Evolutionary conservation across 2,888 invertebrate species (phyloP).

Genomic region (Rhopalosiphum nymphaeae): DNA sequence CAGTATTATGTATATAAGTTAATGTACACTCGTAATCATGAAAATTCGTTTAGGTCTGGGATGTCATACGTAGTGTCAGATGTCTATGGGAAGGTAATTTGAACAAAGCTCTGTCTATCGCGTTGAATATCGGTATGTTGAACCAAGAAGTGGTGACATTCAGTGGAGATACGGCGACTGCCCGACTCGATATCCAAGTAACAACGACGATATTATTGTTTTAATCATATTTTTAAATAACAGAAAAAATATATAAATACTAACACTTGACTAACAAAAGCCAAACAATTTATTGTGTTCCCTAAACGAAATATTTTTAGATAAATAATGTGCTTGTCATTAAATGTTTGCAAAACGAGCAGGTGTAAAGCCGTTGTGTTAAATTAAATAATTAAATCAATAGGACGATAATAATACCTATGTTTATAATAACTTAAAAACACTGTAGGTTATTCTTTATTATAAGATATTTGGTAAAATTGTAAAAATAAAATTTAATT

Average conservation of each 20-base stretch:
- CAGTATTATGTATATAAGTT: background rate
- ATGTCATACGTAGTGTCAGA: constrained; percentile 81
- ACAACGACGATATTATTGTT: background rate
- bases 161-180: constrained; percentile 86
- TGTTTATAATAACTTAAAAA: background rate
- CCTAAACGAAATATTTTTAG: background rate
- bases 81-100: constrained; percentile 87
- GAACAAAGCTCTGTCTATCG: constrained; percentile 81
- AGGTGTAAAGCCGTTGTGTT: background rate
- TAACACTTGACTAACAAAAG: background rate
- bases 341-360: background rate
- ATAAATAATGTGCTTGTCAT: background rate
- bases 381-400: background rate
- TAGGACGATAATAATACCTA: background rate
- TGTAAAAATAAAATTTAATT: background rate
- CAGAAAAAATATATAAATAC: background rate
- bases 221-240: background rate
- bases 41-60: constrained; percentile 76
- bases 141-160: constrained; percentile 86
- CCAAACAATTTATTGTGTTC: background rate
- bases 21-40: background rate
- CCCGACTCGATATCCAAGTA: constrained; percentile 81
- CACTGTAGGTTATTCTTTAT: background rate
- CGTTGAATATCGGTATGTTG: constrained; percentile 83
- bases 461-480: background rate